Base-by-base conservation (phyloP, 2,888 invertebrate species). In the Drosophila birchii region DNA sequence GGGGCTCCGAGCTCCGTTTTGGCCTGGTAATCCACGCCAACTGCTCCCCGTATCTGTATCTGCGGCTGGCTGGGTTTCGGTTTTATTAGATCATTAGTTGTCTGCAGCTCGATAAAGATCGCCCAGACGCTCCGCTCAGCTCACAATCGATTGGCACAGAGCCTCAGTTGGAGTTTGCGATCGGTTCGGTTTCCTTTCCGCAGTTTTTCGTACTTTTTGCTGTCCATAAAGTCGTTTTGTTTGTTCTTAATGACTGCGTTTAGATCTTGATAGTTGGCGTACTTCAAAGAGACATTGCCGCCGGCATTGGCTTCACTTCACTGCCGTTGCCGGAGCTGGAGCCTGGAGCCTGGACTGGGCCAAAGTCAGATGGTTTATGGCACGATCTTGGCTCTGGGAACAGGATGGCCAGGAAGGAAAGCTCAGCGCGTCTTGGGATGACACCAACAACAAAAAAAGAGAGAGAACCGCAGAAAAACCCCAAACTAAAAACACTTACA, bases 31-130 rank as follows among this genome's bases (percentile, higher is more conserved):
- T 83, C 83, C 83, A 85, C 89, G 88, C 83, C 86, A 79, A 61
- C 75, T 62, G 53, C 29, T 45, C 49, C 55, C 70, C 61, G 62
- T 74, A 71, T 76, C 76, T 74, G 71, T 75, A 67, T 76, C 76
- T 77, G 71, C 75, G 80, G 68, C 64, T 71, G 67, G 71, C 58
- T 90, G 55, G 74, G 88, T 80, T 88, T 90, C 81, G 90, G 90
- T 86, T 81, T 90, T 91, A 91, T 90, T 90, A 91, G 91, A 91
- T 91, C 91, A 91, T 91, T 91, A 91, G 91, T 91, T 91, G 91
- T 88, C 89, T 81, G 90, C 82, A 79, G 81, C 69, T 80, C 86
- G 90, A 90, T 91, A 91, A 91, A 81, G 82, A 90, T 91, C 91
- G 62, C 79, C 75, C 75, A 87, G 89, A 87, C 86, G 68, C 70